Conservation (phyloP, 2,888 invertebrate species). For the Oxytorus armatus region DNA sequence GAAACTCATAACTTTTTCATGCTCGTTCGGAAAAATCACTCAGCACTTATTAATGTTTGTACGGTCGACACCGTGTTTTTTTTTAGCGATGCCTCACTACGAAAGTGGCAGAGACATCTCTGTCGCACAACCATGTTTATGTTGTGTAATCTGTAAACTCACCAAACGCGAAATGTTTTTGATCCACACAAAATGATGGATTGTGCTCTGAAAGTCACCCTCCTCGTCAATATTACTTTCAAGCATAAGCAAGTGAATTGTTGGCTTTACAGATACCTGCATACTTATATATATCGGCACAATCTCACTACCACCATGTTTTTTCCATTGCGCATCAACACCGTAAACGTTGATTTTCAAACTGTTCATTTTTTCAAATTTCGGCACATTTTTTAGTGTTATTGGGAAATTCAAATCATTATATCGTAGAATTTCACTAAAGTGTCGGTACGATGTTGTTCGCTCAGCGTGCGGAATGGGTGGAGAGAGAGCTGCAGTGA, state of each 20-base stretch:
- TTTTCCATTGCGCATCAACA: not conserved
- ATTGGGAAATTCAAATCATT: conserved; percentile 2
- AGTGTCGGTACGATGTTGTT: not conserved
- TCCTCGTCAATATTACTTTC: not conserved
- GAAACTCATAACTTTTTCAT: too few relatives aligned
- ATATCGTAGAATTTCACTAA: not conserved
- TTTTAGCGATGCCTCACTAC: not conserved
- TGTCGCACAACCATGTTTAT: conserved; percentile 33
- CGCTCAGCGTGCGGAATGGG: not conserved
- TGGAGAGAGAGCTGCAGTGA: not conserved
- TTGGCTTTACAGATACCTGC: not conserved
- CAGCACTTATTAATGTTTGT: too few relatives aligned
- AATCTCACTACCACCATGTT: conserved; percentile 3
- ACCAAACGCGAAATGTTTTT: conserved; percentile 42
- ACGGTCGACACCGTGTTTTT: too few relatives aligned
- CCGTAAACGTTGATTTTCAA: conserved; percentile 32
- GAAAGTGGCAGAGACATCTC: conserved; percentile 22
- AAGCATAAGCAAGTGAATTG: conserved; percentile 25
- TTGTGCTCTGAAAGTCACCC: not conserved
- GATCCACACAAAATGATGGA: conserved; percentile 42
- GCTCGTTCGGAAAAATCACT: too few relatives aligned
- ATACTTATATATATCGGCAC: not conserved
- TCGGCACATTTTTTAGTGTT: not conserved
- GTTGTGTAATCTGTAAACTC: conserved; percentile 7
- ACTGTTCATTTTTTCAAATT: conserved; percentile 18